Evolutionary conservation across 35 echinoderm and acorn worm species (phyloP).

Genomic region (Hemicentrotus pulcherrimus): DNA sequence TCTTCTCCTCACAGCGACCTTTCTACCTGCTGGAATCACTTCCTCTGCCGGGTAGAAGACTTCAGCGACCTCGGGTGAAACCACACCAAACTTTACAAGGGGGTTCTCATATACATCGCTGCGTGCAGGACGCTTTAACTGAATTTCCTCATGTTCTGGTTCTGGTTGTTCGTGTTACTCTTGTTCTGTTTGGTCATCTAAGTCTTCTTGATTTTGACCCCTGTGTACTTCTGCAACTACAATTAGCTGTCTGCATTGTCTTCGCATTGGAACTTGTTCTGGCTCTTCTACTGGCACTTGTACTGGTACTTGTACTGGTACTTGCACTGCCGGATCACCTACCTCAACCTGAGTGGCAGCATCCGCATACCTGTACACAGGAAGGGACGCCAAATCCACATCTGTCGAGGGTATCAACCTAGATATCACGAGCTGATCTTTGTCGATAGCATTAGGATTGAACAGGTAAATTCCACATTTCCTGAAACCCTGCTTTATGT

Average conservation of each 20-base stretch:
- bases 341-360: not conserved
- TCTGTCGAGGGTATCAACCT: conserved; percentile 30
- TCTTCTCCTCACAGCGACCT: not conserved
- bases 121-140: not conserved
- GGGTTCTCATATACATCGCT: not conserved
- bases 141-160: not conserved
- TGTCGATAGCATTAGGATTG: conserved; percentile 56
- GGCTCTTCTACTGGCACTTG: not conserved
- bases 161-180: not conserved
- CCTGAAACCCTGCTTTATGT: conserved; percentile 48
- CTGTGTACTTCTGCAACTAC: not conserved
- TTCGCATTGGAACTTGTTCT: not conserved
- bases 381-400: conserved; percentile 21
- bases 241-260: not conserved
- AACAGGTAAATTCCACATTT: conserved; percentile 52
- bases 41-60: not conserved
- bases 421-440: not conserved
- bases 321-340: no score
- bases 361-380: not conserved
- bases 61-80: not conserved
- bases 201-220: no score
- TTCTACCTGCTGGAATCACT: not conserved
- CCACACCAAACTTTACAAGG: not conserved
- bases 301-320: not conserved
- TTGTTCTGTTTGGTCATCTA: not conserved